Base-by-base conservation (phyloP, 2,113 vertebrate genomes). In the Suncus etruscus region DNA sequence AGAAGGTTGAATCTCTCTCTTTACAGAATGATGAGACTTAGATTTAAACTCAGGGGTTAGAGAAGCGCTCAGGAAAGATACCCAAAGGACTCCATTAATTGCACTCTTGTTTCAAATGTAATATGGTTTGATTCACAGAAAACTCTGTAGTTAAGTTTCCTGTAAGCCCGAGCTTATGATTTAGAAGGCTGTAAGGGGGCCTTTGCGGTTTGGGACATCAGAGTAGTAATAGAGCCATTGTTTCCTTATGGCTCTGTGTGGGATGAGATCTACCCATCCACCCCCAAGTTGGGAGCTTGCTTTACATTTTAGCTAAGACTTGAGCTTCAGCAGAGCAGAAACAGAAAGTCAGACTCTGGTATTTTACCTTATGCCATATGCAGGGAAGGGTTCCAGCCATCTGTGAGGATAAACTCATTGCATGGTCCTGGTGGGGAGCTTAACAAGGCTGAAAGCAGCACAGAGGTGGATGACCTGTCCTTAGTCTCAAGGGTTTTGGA, bases 31-130 rank as follows among this genome's bases (percentile, higher is more conserved):
- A 82, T 89, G 76, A 51, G 61, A 93, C 32, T 61, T 95, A 73
- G 15, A 83, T 95, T 93, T 95, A 84, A 96, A 89, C 95, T 73
- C 5, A 66, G 82, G 1, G 93, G 86, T 85, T 93, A 2, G 14
- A 94, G 8, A 81, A 73, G 72, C 70, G 32, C 51, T 11, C 0
- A 45, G 88, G 89, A 92, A 39, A 22, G 39, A 76, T 45, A 6
- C 83, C 14, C 25, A n/a, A 31, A 77, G 83, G 91, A 14, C 24
- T 82, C 83, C 22, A 78, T 81, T 95, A 95, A 91, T 94, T 94
- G 63, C 14, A 15, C 1, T 73, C 24, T 96, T 94, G 88, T 91
- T 94, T 95, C 50, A 91, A 94, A 54, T 92, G 50, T 25, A 89
- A 89, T 93, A 82, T 6, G n/a, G 88, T 94, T 91, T 94, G 70